Evolutionary conservation across 2,113 vertebrate species (phyloP), one percentile per base, ranked within the genome.

Genomic region (Arenaria interpres): DNA sequence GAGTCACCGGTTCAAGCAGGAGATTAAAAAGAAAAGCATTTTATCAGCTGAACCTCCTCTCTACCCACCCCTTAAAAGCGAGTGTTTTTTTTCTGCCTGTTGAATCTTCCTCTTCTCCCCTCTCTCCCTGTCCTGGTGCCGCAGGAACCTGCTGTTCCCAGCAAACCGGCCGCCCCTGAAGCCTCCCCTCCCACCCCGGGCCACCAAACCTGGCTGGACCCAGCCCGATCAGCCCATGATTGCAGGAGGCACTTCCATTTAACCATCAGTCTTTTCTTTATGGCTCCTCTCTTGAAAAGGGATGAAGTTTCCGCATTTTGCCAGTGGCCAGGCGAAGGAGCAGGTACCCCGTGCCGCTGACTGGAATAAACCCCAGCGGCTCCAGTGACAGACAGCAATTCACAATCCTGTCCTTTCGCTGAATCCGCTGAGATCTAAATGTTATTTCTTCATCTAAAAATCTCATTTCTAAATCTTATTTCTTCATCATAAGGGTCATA

Each of bases 311-410:
- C 30, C 51, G 12, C 22, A 18, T 39, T 68, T 75, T 59, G 35
- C 35, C 68, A 24, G 19, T 7, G 30, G 68, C 63, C 43, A 5
- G 0, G 0, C 0, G 3, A 45, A 85, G 54, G 21, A 77, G 25
- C 6, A 3, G n/a, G 18, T 19, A 37, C 51, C 48, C n/a, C 2
- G 0, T 30, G 50, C 25, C 0, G 0, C 45, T 27, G 73, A n/a
- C 53, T 72, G 41, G 43, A 62, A 39, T 32, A 82, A 94, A 53
- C 33, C 9, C 45, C 88, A 63, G 60, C 2, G 1, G 88, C 75
- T 64, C 48, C 76, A 66, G 28, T 3, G 41, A 46, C 41, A 84
- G 51, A 69, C 60, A 87, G 43, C 64, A 67, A 39, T 20, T 72
- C 91, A 72, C 80, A 75, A 1, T 46, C 11, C 0, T 4, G 27